phyloP scores from a whole-genome alignment of 2,113 vertebrate species.

The Camelus dromedarius region DNA sequence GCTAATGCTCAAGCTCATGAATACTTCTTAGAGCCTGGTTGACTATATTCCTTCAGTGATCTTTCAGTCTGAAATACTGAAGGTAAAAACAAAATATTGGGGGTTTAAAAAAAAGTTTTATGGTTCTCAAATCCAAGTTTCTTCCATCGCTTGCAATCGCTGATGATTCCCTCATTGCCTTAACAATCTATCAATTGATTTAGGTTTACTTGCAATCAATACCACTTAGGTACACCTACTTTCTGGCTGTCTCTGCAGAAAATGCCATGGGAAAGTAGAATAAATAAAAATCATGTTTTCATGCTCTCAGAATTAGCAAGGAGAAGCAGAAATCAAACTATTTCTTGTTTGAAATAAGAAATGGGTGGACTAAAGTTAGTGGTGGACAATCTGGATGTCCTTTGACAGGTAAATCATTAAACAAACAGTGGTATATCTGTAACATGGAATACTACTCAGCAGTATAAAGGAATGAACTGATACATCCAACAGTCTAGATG shows the following conservation, averaged over 20 bases:
- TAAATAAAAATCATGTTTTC: not conserved
- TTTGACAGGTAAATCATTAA: not conserved
- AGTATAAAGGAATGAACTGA: not conserved
- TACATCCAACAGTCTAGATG: not conserved
- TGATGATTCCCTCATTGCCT: not conserved
- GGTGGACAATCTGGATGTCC: not conserved
- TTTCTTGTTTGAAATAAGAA: not conserved
- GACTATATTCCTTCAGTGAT: not conserved
- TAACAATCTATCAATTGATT: not conserved
- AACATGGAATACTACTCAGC: not conserved
- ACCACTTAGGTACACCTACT: not conserved
- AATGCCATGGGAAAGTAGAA: not conserved
- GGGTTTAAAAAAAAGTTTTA: not conserved
- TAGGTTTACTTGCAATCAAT: not conserved
- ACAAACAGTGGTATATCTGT: not conserved
- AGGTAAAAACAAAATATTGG: not conserved
- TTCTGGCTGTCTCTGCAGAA: not conserved
- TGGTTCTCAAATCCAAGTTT: not conserved
- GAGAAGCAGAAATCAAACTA: not conserved
- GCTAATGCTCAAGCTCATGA: not conserved
- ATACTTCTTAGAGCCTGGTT: not conserved
- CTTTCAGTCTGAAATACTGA: not conserved
- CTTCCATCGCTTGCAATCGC: not conserved
- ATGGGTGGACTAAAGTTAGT: not conserved
- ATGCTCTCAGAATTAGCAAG: not conserved